Evolutionary conservation across 2,113 vertebrate species (phyloP).

Genomic region (Anhinga rufa): DNA sequence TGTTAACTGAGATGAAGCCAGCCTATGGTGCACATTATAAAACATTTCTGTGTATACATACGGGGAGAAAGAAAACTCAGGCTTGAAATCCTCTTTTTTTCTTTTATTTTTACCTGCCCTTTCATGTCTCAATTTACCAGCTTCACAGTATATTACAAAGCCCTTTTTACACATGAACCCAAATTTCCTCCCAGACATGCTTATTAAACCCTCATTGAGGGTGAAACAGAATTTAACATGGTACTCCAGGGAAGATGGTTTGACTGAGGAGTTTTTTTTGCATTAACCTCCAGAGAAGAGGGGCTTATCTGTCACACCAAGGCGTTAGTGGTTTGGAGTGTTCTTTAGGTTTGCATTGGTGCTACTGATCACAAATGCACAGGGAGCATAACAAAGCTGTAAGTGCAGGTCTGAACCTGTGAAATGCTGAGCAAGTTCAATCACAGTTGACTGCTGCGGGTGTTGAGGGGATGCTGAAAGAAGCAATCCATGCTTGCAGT

Average conservation of each 20-base stretch:
- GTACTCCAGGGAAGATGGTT: background rate
- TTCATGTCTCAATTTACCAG: background rate
- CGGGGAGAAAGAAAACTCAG: background rate
- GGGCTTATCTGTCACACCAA: background rate
- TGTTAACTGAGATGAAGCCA: background rate
- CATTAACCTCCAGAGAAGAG: background rate
- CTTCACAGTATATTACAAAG: background rate
- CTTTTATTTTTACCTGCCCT: background rate
- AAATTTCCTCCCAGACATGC: background rate
- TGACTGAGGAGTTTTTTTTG: background rate
- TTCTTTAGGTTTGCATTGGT: background rate
- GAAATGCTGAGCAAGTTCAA: constrained; percentile 36
- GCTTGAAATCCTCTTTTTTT: background rate
- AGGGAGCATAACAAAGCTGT: background rate
- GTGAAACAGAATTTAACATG: background rate
- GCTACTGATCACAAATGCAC: background rate
- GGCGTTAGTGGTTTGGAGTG: background rate
- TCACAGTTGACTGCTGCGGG: constrained; percentile 31
- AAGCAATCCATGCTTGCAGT: background rate
- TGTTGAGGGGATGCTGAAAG: background rate
- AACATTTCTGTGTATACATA: background rate
- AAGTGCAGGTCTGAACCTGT: constrained; percentile 17
- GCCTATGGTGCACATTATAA: background rate
- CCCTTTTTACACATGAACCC: background rate
- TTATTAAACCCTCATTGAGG: background rate